phyloP scores from a whole-genome alignment of 2,888 invertebrate species.

The Spodoptera littoralis region DNA sequence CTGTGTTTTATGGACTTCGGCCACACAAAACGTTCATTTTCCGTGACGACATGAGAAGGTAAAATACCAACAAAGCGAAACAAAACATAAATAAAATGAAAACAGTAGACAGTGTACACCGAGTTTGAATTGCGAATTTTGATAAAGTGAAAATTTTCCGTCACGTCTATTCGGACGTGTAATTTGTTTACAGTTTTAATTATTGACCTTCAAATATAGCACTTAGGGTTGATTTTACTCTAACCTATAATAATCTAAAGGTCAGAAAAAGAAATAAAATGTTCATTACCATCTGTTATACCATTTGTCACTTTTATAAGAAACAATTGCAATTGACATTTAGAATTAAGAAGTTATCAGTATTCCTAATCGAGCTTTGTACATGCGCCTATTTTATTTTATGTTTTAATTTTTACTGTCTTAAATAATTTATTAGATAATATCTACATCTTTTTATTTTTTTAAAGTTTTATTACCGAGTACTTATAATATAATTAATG shows the following conservation, averaged over 20 bases:
- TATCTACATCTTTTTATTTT: no score
- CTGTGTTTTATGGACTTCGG: slow-evolving; percentile 55
- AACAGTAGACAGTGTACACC: slow-evolving; percentile 29
- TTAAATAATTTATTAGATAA: no score
- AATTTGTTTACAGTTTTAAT: no score
- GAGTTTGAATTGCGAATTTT: no score
- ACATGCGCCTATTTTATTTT: no score
- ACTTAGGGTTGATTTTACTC: no score
- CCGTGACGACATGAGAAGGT: slow-evolving; percentile 39
- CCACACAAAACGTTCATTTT: slow-evolving; percentile 42
- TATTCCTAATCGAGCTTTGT: slow-evolving; percentile 10
- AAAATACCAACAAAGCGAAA: slow-evolving; percentile 38
- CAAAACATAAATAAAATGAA: slow-evolving; percentile 32
- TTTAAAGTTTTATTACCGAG: no score
- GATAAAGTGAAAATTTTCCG: no score
- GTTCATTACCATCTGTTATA: slow-evolving; percentile 31
- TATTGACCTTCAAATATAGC: no score
- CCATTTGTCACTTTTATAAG: slow-evolving; percentile 7
- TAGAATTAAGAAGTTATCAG: slow-evolving; percentile 24
- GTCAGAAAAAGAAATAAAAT: slow-evolving; percentile 30
- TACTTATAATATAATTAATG: no score
- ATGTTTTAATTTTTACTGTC: no score
- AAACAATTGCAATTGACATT: slow-evolving; percentile 33
- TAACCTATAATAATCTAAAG: slow-evolving; percentile 15
- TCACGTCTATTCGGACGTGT: no score